A percentile compares a stretch with the other conserved stretches of the same genome.
These are phyloP conservation scores for Apotomis capreana DNA, from an alignment of 2,888 invertebrate species.

Conservation along the genomic window DNA sequence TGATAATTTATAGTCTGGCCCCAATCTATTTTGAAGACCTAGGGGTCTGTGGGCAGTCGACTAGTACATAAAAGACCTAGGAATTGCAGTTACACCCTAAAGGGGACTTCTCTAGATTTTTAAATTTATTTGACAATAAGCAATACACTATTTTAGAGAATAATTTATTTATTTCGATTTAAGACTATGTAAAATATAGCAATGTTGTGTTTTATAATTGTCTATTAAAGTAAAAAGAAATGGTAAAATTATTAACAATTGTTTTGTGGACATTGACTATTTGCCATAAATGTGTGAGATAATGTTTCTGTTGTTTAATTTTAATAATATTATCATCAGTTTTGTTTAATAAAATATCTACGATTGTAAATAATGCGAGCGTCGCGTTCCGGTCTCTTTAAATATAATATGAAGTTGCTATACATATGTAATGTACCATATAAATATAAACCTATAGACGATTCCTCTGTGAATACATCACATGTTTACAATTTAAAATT, in stretches of 20 bases:
- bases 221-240: slow-evolving; percentile 60
- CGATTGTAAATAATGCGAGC: slow-evolving; percentile 70
- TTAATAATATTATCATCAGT: slow-evolving; percentile 60
- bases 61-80: slow-evolving; percentile 70
- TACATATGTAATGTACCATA: slow-evolving; percentile 55
- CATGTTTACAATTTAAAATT: slow-evolving; percentile 54
- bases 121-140: slow-evolving; percentile 81
- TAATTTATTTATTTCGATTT: slow-evolving; percentile 82
- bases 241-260: slow-evolving; percentile 64
- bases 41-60: slow-evolving; percentile 36
- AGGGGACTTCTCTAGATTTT: slow-evolving; percentile 57
- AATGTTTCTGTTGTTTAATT: slow-evolving; percentile 77
- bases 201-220: slow-evolving; percentile 81
- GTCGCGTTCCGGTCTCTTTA: slow-evolving; percentile 62
- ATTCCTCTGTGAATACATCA: slow-evolving; percentile 58
- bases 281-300: slow-evolving; percentile 81
- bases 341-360: slow-evolving; percentile 57
- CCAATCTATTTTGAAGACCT: slow-evolving; percentile 3
- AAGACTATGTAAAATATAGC: slow-evolving; percentile 80
- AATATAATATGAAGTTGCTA: slow-evolving; percentile 43
- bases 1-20: slow-evolving; percentile 8
- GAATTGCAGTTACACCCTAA: slow-evolving; percentile 55
- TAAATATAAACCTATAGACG: slow-evolving; percentile 40
- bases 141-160: slow-evolving; percentile 71
- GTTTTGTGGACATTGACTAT: slow-evolving; percentile 72